Evolutionary conservation across 2,888 invertebrate genomes (phyloP), one percentile per base, ranked within the genome.

Genomic region (Strigamia crassipes): DNA sequence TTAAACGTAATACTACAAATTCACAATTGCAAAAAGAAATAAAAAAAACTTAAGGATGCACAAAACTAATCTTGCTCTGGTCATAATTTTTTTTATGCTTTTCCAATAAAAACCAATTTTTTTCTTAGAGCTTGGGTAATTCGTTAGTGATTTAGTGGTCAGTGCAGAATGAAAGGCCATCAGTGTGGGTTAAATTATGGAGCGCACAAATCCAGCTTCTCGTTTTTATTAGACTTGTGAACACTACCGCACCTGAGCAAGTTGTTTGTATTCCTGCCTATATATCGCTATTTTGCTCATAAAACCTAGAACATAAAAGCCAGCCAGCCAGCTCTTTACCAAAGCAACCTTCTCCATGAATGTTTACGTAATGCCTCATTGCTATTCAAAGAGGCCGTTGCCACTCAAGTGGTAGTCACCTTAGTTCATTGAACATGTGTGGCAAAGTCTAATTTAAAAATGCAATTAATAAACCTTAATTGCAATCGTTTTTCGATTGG

Each of bases 71-170:
- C 23, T 61, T 10, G 9, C 61, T 61, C 10, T 3, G 23, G 18
- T 12, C 31, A 21, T 23, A 23, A 66, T 23, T 66, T 18, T 66
- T 66, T 66, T 66, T n/a, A 66, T 66, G 27, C 3, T 12, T 66
- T 66, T 66, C 66, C 66, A 66, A 66, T 66, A 66, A 66, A 66
- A 66, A 66, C 13, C 66, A 66, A 66, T 66, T 66, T 66, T 66
- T 66, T 66, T 15, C 15, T 66, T 5, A 23, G 66, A 31, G 10
- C 31, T 27, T 27, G 66, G 27, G 31, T 66, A 66, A 66, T 66
- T 66, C 66, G 15, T 66, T 27, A 66, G 31, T 27, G 66, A 66
- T 66, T 66, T 66, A 66, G 66, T 66, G 66, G 66, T 66, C 66
- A 66, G 66, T 66, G 31, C 27, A 23, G 15, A n/a, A n/a, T 10